Conservation (phyloP, 2,113 vertebrate species). For the Coracopsis vasa region DNA sequence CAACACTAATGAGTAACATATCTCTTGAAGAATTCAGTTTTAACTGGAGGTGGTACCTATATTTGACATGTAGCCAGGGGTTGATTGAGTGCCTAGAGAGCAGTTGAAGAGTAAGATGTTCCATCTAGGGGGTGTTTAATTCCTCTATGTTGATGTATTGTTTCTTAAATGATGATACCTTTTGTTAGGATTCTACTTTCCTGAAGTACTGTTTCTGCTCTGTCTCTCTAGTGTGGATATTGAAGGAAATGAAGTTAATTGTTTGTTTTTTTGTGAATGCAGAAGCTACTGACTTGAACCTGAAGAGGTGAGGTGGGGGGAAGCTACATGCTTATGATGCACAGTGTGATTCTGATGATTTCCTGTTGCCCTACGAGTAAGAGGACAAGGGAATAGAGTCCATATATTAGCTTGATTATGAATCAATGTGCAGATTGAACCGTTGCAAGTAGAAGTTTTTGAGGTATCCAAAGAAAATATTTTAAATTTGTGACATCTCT, state of each 20-base stretch:
- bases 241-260: neutral
- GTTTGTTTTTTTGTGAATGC: neutral
- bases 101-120: neutral
- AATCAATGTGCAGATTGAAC: neutral
- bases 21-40: neutral
- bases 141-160: neutral
- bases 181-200: neutral
- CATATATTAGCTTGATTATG: neutral
- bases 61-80: neutral
- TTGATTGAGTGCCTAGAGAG: neutral
- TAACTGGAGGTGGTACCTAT: neutral
- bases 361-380: neutral
- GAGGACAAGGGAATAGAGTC: neutral
- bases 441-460: neutral
- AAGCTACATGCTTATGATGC: rapidly evolving
- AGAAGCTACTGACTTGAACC: neutral
- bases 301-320: rapidly evolving
- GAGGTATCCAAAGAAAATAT: neutral
- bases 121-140: neutral
- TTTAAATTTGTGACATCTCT: neutral
- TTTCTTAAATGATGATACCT: neutral
- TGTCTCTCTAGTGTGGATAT: neutral
- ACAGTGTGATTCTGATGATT: neutral
- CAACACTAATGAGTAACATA: neutral
- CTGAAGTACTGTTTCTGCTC: neutral